Evolutionary conservation across 2,113 vertebrate genomes (phyloP).

Genomic region (Tupaia chinensis): DNA sequence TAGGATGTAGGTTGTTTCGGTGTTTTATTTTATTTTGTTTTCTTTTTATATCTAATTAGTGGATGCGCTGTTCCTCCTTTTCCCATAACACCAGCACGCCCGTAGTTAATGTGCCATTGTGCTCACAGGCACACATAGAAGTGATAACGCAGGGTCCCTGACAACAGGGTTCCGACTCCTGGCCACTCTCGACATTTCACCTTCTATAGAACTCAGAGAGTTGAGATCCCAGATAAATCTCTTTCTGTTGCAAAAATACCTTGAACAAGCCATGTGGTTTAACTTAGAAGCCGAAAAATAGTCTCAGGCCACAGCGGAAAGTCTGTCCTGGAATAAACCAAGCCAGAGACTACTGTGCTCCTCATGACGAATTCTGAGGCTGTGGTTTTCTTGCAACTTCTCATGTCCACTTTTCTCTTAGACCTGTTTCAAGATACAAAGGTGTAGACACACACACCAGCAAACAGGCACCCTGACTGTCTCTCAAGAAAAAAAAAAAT

Average conservation of each 20-base stretch:
- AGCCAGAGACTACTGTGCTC: neutral
- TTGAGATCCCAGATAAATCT: neutral
- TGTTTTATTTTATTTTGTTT: neutral
- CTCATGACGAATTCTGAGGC: neutral
- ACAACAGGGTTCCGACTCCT: neutral
- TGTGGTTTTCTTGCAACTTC: neutral
- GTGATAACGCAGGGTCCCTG: neutral
- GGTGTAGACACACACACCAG: neutral
- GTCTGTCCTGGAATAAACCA: neutral
- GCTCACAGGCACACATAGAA: neutral
- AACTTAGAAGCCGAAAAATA: neutral
- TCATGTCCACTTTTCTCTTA: neutral
- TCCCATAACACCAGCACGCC: neutral
- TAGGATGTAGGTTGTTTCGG: neutral
- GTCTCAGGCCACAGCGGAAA: neutral
- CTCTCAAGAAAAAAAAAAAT: neutral
- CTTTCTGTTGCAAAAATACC: neutral
- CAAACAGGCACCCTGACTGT: neutral
- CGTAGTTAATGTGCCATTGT: neutral
- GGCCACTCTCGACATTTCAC: accelerated
- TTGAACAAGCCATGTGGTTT: neutral
- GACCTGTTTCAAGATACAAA: neutral
- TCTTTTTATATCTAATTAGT: neutral
- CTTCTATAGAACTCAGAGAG: neutral
- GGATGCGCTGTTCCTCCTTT: neutral